phyloP scores from a whole-genome alignment of 1,140 invertebrate genomes.

The Drosophila pruinosa region DNA sequence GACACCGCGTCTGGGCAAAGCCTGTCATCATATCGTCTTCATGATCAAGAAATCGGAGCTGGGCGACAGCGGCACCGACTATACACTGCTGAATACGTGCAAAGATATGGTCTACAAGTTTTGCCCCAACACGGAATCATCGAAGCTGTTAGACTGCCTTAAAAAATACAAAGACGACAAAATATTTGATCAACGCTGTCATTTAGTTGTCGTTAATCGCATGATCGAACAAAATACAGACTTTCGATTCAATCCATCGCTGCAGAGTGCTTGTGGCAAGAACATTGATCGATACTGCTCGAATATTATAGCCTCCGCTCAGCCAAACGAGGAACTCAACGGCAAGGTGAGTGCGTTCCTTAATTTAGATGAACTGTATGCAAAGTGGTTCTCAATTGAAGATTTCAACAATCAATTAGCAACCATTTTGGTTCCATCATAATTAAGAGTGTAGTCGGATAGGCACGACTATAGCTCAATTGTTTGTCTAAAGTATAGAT shows the following conservation, averaged over 20 bases:
- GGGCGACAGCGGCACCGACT: constrained; percentile 93
- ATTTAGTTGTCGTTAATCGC: constrained; percentile 92
- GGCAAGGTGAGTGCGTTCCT: constrained; percentile 83
- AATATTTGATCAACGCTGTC: constrained; percentile 93
- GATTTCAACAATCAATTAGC: too few species aligned
- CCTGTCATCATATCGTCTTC: constrained; percentile 92
- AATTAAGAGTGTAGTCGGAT: too few species aligned
- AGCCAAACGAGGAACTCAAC: constrained; percentile 85
- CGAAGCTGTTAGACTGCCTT: constrained; percentile 89
- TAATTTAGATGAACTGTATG: constrained; percentile 8
- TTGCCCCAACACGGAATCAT: constrained; percentile 88
- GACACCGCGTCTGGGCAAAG: constrained; percentile 86
- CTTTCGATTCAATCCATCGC: constrained; percentile 94
- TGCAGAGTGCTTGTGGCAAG: constrained; percentile 88
- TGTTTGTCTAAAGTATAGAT: too few species aligned
- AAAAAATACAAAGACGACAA: constrained; percentile 91
- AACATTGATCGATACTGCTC: constrained; percentile 90
- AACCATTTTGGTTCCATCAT: too few species aligned
- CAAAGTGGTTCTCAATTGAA: background rate
- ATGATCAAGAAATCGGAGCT: constrained; percentile 93
- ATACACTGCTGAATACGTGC: constrained; percentile 91
- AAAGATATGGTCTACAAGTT: constrained; percentile 92
- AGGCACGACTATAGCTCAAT: too few species aligned
- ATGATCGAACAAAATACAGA: constrained; percentile 97
- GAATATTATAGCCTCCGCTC: constrained; percentile 73